Percentiles rank a stretch among this genome's conserved stretches.
phyloP scores from a whole-genome alignment of 53 echinoderm and acorn worm genomes.

The Stichopus horrens region DNA sequence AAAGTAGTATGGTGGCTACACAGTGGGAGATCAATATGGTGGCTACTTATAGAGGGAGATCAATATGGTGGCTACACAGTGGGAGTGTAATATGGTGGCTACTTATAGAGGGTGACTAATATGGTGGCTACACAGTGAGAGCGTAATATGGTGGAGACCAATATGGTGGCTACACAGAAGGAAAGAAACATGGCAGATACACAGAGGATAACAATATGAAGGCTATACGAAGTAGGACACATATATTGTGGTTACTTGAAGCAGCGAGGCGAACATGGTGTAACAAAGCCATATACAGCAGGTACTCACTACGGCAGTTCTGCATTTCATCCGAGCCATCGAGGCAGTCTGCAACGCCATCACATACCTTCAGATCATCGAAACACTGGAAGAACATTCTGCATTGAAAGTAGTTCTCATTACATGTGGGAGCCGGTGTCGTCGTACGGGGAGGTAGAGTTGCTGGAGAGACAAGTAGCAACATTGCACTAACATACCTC shows the following conservation, averaged over 20 bases:
- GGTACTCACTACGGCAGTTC: conserved; percentile 55
- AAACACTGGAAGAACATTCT: conserved; percentile 28
- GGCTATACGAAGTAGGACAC: not conserved
- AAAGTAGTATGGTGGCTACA: too few species aligned
- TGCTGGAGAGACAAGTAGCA: not conserved
- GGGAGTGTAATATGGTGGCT: too few species aligned
- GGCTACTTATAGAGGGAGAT: too few species aligned
- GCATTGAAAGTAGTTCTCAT: conserved; percentile 44
- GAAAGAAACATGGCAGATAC: too few species aligned
- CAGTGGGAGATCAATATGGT: too few species aligned
- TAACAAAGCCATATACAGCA: not conserved
- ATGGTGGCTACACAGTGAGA: too few species aligned
- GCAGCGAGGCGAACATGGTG: not conserved
- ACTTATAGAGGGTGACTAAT: too few species aligned
- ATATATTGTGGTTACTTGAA: not conserved
- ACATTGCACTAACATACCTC: too few species aligned
- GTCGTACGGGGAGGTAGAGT: not conserved
- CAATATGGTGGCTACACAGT: too few species aligned
- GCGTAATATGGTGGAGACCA: too few species aligned
- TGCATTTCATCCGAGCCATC: conserved; percentile 52
- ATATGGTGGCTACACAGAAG: too few species aligned
- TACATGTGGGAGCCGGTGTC: not conserved
- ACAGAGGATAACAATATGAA: too few species aligned
- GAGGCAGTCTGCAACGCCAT: conserved; percentile 44
- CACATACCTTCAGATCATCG: conserved; percentile 28